phyloP scores from a whole-genome alignment of 2,113 vertebrate genomes.

The Heteronetta atricapilla region DNA sequence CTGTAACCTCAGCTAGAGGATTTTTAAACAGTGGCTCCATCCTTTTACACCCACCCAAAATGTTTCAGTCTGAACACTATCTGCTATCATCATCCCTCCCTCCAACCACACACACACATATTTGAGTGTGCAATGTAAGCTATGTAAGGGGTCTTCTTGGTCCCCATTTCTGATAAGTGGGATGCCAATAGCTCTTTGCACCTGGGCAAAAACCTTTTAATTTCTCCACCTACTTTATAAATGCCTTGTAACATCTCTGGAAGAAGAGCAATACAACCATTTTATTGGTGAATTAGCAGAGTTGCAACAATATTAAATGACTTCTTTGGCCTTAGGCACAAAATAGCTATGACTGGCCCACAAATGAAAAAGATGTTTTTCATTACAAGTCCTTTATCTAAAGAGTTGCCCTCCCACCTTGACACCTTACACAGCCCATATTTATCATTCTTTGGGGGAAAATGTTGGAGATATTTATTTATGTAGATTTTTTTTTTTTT shows the following conservation, averaged over 20 bases:
- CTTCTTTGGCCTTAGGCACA: background rate
- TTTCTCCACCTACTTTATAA: background rate
- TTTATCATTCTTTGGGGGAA: background rate
- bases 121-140: no score
- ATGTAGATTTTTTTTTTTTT: background rate
- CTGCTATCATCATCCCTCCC: background rate
- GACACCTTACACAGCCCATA: background rate
- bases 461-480: background rate
- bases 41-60: background rate
- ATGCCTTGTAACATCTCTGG: background rate
- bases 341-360: background rate
- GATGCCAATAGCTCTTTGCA: fast-evolving
- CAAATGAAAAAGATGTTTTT: background rate
- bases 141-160: background rate
- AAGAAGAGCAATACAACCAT: background rate
- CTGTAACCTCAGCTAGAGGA: background rate
- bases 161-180: fast-evolving
- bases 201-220: background rate
- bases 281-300: background rate
- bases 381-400: background rate
- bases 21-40: background rate
- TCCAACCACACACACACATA: no score
- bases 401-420: background rate
- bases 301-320: fast-evolving
- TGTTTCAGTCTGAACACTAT: background rate